phyloP scores from a whole-genome alignment of 2,888 invertebrate species.

The Caenorhabditis sp. region DNA sequence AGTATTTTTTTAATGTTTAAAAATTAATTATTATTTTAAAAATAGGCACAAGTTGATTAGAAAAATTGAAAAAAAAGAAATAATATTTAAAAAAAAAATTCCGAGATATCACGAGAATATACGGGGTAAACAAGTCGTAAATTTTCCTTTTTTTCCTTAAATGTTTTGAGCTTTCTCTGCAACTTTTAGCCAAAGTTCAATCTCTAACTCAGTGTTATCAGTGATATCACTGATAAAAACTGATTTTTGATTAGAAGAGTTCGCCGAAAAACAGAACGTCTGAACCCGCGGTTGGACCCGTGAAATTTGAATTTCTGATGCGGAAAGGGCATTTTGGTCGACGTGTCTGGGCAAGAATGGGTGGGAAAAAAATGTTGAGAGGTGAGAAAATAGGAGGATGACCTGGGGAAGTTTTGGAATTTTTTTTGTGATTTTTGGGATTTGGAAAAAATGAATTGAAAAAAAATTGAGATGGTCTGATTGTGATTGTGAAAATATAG shows the following conservation, averaged over 20 bases:
- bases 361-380: background rate
- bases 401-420: background rate
- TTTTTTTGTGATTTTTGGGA: background rate
- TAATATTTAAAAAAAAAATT: too few species aligned
- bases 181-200: background rate
- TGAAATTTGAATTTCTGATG: background rate
- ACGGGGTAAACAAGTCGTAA: background rate
- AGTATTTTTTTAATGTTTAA: too few species aligned
- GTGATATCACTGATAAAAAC: background rate
- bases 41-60: background rate
- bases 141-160: background rate
- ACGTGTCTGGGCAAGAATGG: background rate
- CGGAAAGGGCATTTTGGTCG: conserved; percentile 8
- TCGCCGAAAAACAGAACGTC: background rate
- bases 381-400: too few species aligned
- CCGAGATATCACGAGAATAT: too few species aligned
- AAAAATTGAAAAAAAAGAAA: too few species aligned
- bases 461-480: background rate
- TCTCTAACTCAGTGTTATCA: too few species aligned
- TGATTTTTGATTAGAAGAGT: background rate
- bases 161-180: too few species aligned
- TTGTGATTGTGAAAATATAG: too few species aligned
- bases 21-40: too few species aligned
- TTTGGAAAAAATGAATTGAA: background rate
- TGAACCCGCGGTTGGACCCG: background rate